Percentiles rank a stretch among this genome's conserved stretches.
Evolutionary conservation across 1,140 invertebrate species (phyloP).

Genomic region (Mya arenaria): DNA sequence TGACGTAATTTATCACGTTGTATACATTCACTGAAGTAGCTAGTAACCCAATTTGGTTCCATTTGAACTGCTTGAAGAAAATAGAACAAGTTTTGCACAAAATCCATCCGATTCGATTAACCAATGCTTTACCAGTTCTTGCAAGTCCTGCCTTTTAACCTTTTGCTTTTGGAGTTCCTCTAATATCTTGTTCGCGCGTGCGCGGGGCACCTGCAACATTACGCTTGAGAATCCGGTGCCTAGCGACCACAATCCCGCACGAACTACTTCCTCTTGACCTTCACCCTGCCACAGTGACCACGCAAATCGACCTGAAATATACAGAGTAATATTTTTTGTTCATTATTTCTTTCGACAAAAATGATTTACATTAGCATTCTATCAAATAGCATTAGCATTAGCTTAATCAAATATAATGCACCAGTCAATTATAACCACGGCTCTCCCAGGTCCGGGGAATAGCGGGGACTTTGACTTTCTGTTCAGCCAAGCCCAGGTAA

Average conservation of each 20-base stretch:
- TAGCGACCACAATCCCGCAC: constrained; percentile 40
- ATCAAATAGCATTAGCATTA: no score
- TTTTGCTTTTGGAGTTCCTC: constrained; percentile 31
- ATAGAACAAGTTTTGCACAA: constrained; percentile 37
- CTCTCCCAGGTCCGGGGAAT: no score
- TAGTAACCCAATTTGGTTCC: background rate
- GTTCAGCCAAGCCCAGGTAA: no score
- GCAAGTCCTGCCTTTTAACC: constrained; percentile 8
- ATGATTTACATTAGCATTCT: no score
- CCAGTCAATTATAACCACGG: no score
- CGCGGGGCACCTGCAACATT: constrained; percentile 38
- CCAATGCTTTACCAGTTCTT: constrained; percentile 42
- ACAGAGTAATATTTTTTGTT: no score
- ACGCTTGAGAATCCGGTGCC: constrained; percentile 36
- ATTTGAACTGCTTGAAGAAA: constrained; percentile 21
- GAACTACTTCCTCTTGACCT: constrained; percentile 13
- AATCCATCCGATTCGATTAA: constrained; percentile 33
- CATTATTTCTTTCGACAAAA: no score
- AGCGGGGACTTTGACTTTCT: no score
- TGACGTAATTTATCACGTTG: no score
- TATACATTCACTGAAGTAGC: background rate
- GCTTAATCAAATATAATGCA: no score
- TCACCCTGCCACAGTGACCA: constrained; percentile 48
- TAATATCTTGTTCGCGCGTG: constrained; percentile 8
- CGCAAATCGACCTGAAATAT: constrained; percentile 43